Evolutionary conservation across 2,113 vertebrate genomes (phyloP).

Genomic region (Caloenas nicobarica): DNA sequence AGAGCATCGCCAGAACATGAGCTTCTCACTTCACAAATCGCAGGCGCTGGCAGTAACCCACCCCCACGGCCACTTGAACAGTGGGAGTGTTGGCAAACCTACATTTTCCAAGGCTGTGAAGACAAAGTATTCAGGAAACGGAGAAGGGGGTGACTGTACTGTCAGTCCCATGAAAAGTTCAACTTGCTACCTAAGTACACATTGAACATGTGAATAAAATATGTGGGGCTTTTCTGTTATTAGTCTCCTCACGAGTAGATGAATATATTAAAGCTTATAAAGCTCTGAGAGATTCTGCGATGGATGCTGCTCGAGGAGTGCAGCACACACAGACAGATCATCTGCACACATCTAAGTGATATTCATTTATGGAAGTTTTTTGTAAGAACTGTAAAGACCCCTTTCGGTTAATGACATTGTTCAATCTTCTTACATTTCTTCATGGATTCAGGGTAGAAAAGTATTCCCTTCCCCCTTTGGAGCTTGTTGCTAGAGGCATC

Average conservation of each 20-base stretch:
- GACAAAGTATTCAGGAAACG: neutral
- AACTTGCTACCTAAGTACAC: neutral
- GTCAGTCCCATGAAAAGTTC: neutral
- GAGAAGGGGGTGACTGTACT: neutral
- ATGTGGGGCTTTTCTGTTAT: neutral
- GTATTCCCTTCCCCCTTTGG: neutral
- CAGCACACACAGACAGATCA: neutral
- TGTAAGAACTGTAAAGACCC: neutral
- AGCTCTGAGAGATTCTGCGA: neutral
- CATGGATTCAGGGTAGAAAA: neutral
- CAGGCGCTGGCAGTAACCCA: neutral
- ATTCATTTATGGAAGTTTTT: neutral
- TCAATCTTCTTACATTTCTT: neutral
- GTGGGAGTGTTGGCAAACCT: neutral
- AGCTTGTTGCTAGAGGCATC: neutral
- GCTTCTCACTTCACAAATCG: neutral
- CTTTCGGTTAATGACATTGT: neutral
- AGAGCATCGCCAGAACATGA: neutral
- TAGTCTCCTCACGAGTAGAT: neutral
- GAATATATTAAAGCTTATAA: neutral
- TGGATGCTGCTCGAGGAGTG: neutral
- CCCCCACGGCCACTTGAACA: fast-evolving
- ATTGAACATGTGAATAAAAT: neutral
- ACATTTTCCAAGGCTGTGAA: neutral
- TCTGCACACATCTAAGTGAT: neutral